Percentiles rank a stretch among this genome's conserved stretches.
Evolutionary conservation across 2,113 vertebrate species (phyloP).

Genomic region (Periophthalmodon schlosseri): DNA sequence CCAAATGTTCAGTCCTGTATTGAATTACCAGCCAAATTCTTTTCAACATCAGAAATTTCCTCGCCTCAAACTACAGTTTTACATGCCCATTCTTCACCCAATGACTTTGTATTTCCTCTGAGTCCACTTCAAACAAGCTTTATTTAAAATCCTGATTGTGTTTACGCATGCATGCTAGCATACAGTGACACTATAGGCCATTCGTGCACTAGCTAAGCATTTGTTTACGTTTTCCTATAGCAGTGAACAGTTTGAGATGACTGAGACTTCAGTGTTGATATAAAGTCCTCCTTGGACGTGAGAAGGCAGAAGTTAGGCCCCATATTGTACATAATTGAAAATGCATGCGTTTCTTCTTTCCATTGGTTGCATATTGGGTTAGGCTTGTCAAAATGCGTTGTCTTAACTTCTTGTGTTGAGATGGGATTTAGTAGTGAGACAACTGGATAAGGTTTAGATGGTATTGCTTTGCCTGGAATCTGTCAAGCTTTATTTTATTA

Average conservation of each 20-base stretch:
- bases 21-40: no score
- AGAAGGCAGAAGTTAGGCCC: constrained; percentile 11
- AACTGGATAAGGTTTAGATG: no score
- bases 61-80: neutral
- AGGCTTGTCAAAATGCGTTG: constrained; percentile 20
- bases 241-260: constrained; percentile 22
- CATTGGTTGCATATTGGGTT: constrained; percentile 12
- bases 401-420: neutral
- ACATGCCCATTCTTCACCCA: neutral
- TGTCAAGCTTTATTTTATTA: no score
- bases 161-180: neutral
- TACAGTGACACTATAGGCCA: neutral
- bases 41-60: neutral
- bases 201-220: constrained; percentile 9
- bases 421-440: no score
- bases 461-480: no score
- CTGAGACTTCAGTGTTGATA: constrained; percentile 30
- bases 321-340: constrained; percentile 57
- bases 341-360: constrained; percentile 26
- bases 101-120: constrained; percentile 5
- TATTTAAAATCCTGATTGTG: constrained; percentile 1
- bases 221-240: neutral
- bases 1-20: no score
- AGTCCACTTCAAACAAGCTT: constrained; percentile 30
- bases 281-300: constrained; percentile 53